Base-by-base conservation (phyloP, 2,113 vertebrate species). In the Hypocryptadius cinnamomeus region DNA sequence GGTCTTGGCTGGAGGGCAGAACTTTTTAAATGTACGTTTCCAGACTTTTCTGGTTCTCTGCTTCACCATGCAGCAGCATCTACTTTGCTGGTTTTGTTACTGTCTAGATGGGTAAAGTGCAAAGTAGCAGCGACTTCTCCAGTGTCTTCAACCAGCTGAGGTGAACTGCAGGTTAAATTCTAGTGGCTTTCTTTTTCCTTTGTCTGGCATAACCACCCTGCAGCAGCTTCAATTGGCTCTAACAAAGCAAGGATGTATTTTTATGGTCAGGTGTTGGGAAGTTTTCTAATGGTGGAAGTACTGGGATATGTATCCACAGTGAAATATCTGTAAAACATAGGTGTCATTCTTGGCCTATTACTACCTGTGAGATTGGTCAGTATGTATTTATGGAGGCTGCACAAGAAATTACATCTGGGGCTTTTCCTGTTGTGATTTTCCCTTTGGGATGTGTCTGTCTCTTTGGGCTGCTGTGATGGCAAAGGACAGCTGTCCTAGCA, bases 1-100 rank as follows among this genome's bases (percentile, higher is more conserved):
- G 48, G 59, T 33, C 82, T 90, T 94, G 92, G 82, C 88, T 85
- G 63, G 68, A 86, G 79, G 82, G 85, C 59, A 88, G 54, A 90
- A 70, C 45, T 93, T 90, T 57, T 65, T 33, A 61, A 63, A 70
- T 13, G 28, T 30, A 37, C 0, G 0, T 51, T 24, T 79, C 79
- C 48, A 68, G 76, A 76, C 28, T 79, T 91, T 40, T 57, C 65
- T 90, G 61, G 23, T 65, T 53, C 24, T 51, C 44, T 66, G 60
- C 69, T 88, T 81, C 22, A 11, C 27, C 27, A 5, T 0, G 4
- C 60, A 81, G 61, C 70, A 82, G n/a, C 50, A 42, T 39, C 70
- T 45, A 4, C 59, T 77, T 83, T 30, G 42, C 61, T 53, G 61
- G 15, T 10, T 89, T 82, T 65, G 45, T 61, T 81, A 48, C 48